Base-by-base conservation (phyloP, 2,888 invertebrate species). In the Macrophya annulata region DNA sequence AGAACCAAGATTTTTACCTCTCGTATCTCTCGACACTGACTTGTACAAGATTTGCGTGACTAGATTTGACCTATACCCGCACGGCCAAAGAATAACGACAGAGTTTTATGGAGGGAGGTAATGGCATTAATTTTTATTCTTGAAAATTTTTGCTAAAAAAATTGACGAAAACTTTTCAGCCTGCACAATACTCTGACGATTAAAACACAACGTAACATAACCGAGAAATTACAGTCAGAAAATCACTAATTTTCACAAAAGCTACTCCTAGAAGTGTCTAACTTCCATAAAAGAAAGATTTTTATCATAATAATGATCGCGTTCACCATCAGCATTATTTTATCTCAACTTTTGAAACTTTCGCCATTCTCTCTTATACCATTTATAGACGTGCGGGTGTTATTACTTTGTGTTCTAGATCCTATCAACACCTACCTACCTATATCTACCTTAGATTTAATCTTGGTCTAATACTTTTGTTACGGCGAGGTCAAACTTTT, bases 31-130 rank as follows among this genome's bases (percentile, higher is more conserved):
- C 62, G 62, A 62, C 62, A 25, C 62, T 21, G 62, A 62, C 62
- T 62, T 62, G 62, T 25, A 62, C 62, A 62, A 62, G 62, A 62
- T 62, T 62, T 62, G 62, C 62, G 62, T 62, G 62, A 62, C 62
- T 62, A 62, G 62, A 62, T 62, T 62, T 25, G 62, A 62, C 62
- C 62, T 62, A 62, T 25, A 12, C 62, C 25, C 21, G 10, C 25
- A 62, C 9, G 25, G 25, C 25, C 21, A 3, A 25, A 21, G 12
- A 62, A 62, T 25, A 10, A 62, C 12, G 9, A 62, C 10, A 62
- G 21, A 12, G 62, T 25, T 62, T 62, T 25, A 12, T 12, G 1
- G n/a, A 55, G 55, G 55, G n/a, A 55, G 55, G 8, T 6, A 62
- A 62, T 62, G 25, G 25, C 6, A 21, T 59, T 6, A 59, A 21